Evolutionary conservation across 2,797 vertebrate genomes (phyloP), one percentile per base, ranked within the genome.

Genomic region (Coilia nasus): DNA sequence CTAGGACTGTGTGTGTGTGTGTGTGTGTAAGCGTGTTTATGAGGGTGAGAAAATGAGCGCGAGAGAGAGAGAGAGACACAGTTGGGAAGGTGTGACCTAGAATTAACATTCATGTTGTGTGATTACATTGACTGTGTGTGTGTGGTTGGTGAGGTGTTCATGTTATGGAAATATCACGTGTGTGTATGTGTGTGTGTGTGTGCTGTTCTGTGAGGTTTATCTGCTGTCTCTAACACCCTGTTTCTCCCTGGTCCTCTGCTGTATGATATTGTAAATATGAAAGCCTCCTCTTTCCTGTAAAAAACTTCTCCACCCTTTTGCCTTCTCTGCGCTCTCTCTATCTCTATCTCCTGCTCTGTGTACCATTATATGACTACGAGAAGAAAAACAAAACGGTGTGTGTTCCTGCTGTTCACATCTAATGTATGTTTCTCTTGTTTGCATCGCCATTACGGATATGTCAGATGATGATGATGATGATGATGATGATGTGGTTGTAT

Each of bases 271-370:
- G 71, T 78, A 78, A 78, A 78, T 78, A 78, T 41, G 71, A 78
- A 78, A 17, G 71, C 71, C 19, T 78, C 6, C 71, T 21, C 7
- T 41, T 35, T 78, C 19, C 35, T 78, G 31, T 35, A 41, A 44
- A 41, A 41, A 75, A 75, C 67, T 59, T 5, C 57, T 75, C 28
- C 31, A 14, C 3, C 28, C 12, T 81, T 81, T 81, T 86, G 80
- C 50, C 71, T n/a, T 75, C 54, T 60, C 47, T 28, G 35, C 81
- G 67, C 71, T 60, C 84, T 83, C 84, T 31, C 23, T 82, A 23
- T 82, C 56, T 67, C 60, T 83, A 41, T 54, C 50, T 54, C 71
- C 35, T 17, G 17, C 31, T 7, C 67, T 78, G 35, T 78, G 35
- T 78, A 78, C 19, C 71, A 21, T 21, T 11, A 44, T 44, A 31